phyloP scores from a whole-genome alignment of 2,888 invertebrate species.

The Acanthosepion pharaonis region DNA sequence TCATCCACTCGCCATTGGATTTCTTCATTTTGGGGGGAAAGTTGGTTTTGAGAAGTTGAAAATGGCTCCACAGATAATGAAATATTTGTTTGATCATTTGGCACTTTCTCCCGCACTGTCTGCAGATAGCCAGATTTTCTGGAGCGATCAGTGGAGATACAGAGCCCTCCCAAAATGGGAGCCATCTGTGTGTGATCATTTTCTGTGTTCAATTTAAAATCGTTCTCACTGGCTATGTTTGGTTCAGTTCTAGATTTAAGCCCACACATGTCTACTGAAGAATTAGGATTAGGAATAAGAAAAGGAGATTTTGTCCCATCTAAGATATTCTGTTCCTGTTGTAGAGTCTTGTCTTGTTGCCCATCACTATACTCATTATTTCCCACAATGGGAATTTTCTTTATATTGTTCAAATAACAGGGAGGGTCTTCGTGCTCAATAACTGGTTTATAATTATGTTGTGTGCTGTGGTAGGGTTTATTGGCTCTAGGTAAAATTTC shows the following conservation, averaged over 20 bases:
- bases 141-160: neutral
- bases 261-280: neutral
- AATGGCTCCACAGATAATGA: neutral
- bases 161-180: neutral
- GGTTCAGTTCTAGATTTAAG: neutral
- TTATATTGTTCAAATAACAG: neutral
- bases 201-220: neutral
- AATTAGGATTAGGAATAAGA: neutral
- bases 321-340: neutral
- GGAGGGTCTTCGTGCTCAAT: constrained; percentile 44
- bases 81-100: neutral
- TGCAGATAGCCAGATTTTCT: neutral
- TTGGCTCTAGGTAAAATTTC: constrained; percentile 41
- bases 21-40: neutral
- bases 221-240: neutral
- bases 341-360: neutral
- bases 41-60: constrained; percentile 34
- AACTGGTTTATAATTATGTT: constrained; percentile 40
- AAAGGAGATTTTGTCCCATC: neutral
- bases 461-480: constrained; percentile 45
- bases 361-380: neutral
- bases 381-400: neutral
- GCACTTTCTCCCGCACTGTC: neutral
- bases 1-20: constrained; percentile 41
- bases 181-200: neutral